These are phyloP conservation scores for Sphyrna mokarran DNA, from an alignment of 2,113 vertebrate species.

Conservation along the genomic window DNA sequence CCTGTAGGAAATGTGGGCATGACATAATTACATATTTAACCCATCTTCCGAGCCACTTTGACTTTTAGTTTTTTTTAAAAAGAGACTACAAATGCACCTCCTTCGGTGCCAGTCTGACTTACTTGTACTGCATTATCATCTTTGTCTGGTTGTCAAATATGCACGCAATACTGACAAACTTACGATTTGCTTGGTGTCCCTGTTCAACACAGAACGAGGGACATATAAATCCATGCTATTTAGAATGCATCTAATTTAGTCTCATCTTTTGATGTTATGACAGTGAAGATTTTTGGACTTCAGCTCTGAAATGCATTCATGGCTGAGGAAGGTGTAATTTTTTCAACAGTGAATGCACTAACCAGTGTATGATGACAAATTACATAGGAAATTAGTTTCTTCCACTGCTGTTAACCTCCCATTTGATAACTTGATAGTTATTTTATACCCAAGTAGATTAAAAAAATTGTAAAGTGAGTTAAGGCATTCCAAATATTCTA, in stretches of 20 bases:
- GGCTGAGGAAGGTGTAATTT: not conserved
- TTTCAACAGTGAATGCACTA: not conserved
- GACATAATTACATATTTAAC: not conserved
- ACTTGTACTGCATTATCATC: not conserved
- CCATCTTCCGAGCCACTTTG: not conserved
- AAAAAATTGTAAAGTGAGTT: not conserved
- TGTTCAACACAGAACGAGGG: not conserved
- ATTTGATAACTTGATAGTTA: not conserved
- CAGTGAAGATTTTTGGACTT: not conserved
- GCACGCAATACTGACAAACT: not conserved
- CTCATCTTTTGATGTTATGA: not conserved
- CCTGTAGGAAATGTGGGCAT: not conserved
- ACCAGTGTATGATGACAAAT: too few relatives aligned
- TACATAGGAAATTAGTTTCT: not conserved
- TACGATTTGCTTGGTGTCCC: not conserved
- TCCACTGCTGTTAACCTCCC: not conserved
- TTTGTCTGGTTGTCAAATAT: not conserved
- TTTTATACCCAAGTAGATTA: not conserved
- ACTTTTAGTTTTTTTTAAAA: not conserved
- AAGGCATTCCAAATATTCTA: conserved; percentile 10
- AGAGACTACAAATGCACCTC: not conserved
- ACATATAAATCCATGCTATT: not conserved
- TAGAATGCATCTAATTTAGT: not conserved
- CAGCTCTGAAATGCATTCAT: not conserved
- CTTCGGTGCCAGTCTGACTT: not conserved